A percentile compares a stretch with the other conserved stretches of the same genome.
Evolutionary conservation across 2,797 vertebrate species (phyloP).

Genomic region (Pelochelys cantorii): DNA sequence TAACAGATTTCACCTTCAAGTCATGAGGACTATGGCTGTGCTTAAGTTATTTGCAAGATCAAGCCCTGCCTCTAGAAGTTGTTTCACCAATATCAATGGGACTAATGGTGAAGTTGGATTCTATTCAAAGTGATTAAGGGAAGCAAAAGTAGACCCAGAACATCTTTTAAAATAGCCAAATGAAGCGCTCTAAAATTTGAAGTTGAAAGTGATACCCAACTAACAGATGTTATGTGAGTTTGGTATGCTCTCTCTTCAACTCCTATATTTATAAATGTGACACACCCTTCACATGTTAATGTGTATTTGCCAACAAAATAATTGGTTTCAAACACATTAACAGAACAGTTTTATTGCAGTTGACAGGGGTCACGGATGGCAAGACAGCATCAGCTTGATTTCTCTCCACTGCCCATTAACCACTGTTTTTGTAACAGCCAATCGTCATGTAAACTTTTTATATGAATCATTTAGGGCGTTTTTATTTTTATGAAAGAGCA

Average conservation of each 20-base stretch:
- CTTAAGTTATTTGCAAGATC: neutral
- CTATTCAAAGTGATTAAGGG: neutral
- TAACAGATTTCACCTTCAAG: neutral
- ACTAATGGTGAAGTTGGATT: neutral
- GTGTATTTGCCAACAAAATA: neutral
- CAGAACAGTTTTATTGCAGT: neutral
- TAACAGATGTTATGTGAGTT: neutral
- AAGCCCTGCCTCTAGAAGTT: neutral
- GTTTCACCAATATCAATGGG: neutral
- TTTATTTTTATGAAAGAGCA: slow-evolving; percentile 15
- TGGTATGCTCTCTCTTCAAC: neutral
- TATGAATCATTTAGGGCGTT: neutral
- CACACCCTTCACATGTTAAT: neutral
- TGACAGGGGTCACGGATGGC: neutral
- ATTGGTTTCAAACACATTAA: neutral
- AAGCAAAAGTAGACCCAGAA: neutral
- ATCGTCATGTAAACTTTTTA: slow-evolving; percentile 1
- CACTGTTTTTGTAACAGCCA: slow-evolving; percentile 8
- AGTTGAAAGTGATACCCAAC: neutral
- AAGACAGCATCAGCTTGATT: slow-evolving; percentile 44
- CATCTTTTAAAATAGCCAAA: neutral
- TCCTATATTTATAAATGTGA: neutral
- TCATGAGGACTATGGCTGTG: neutral
- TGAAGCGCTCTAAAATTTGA: neutral
- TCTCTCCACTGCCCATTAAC: neutral